Evolutionary conservation across 2,113 vertebrate genomes (phyloP).

Genomic region (Odocoileus hemionus): DNA sequence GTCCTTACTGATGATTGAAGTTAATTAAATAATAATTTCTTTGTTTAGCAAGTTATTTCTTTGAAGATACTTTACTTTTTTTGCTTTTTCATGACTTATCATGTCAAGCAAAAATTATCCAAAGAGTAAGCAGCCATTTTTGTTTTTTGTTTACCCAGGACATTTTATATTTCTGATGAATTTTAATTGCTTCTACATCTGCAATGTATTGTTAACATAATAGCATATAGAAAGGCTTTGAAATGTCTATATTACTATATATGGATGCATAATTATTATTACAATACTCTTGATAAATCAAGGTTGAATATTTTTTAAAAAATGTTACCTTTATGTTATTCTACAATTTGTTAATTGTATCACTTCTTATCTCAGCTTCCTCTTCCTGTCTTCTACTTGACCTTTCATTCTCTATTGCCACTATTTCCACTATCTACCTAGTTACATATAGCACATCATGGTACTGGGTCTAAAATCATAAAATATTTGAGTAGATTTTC

Average conservation of each 20-base stretch:
- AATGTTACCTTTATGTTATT: background rate
- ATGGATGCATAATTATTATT: background rate
- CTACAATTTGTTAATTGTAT: background rate
- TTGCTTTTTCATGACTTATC: background rate
- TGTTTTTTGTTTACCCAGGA: background rate
- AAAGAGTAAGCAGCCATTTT: background rate
- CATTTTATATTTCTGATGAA: background rate
- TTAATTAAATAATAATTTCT: slow-evolving; percentile 54
- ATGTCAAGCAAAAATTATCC: background rate
- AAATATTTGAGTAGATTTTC: background rate
- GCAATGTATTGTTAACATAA: background rate
- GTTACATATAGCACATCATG: background rate
- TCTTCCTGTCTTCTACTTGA: background rate
- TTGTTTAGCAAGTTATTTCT: background rate
- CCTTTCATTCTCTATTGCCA: background rate
- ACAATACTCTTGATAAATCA: background rate
- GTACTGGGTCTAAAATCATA: background rate
- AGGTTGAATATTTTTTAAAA: background rate
- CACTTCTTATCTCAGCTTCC: background rate
- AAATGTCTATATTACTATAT: background rate
- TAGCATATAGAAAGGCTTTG: background rate
- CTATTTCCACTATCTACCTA: background rate
- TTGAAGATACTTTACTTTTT: background rate
- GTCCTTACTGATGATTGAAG: background rate
- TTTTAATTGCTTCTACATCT: background rate